phyloP scores from a whole-genome alignment of 2,113 vertebrate genomes.

The Platichthys flesus region DNA sequence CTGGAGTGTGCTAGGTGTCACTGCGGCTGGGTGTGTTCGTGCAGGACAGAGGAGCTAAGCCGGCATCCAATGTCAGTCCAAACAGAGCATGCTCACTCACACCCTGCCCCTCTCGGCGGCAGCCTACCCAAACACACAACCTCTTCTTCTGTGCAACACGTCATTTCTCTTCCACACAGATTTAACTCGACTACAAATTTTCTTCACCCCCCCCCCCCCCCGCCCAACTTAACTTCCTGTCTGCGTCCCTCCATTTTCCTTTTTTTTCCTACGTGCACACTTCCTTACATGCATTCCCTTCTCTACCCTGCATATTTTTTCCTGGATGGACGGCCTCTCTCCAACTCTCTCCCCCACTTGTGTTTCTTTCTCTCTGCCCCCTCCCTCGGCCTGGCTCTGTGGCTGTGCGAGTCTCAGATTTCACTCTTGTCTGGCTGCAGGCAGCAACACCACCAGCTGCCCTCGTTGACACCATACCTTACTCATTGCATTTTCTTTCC shows the following conservation, averaged over 20 bases:
- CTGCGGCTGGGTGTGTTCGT: conserved; percentile 60
- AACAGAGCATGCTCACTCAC: conserved; percentile 61
- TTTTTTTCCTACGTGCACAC: neutral
- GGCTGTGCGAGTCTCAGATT: conserved; percentile 70
- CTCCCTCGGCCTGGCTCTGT: conserved; percentile 30
- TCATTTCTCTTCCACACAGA: conserved; percentile 6
- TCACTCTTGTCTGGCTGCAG: conserved; percentile 69
- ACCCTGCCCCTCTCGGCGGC: conserved; percentile 19
- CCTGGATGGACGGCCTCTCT: conserved; percentile 36
- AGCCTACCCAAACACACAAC: conserved; percentile 28
- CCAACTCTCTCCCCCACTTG: conserved; percentile 14
- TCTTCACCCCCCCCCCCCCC: too few species aligned
- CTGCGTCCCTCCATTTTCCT: neutral
- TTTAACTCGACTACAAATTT: neutral
- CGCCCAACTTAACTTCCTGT: neutral
- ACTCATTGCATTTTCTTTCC: conserved; percentile 32
- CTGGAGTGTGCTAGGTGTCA: conserved; percentile 58
- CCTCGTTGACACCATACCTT: conserved; percentile 64
- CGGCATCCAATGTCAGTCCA: conserved; percentile 61
- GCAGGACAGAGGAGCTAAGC: conserved; percentile 31
- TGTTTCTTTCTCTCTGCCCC: conserved; percentile 30
- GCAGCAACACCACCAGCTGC: conserved; percentile 71
- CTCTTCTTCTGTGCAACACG: conserved; percentile 4
- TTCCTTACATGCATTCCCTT: conserved; percentile 16
- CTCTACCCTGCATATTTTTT: conserved; percentile 37